Conservation (phyloP, 2,113 vertebrate genomes). For the Danio rerio region DNA sequence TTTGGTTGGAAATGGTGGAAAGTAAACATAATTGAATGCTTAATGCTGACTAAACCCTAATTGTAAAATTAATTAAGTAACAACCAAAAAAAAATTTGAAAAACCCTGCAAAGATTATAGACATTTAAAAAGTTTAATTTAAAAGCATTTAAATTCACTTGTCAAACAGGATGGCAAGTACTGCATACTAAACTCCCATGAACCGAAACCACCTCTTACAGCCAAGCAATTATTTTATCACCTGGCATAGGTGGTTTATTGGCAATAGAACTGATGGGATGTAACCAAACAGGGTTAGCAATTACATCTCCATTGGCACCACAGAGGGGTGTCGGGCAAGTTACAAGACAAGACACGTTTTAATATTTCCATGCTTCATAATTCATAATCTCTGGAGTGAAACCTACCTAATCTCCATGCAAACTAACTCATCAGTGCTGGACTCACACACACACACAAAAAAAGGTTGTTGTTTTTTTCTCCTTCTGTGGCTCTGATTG, state of each 20-base stretch:
- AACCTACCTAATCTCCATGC: slow-evolving; percentile 41
- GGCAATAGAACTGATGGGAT: slow-evolving; percentile 43
- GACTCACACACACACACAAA: too few species aligned
- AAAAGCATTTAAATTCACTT: background rate
- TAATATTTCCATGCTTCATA: slow-evolving; percentile 36
- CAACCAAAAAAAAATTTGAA: too few species aligned
- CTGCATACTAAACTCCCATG: background rate
- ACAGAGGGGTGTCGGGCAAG: slow-evolving; percentile 27
- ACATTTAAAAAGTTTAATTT: background rate
- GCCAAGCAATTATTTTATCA: slow-evolving; percentile 40
- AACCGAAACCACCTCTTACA: background rate
- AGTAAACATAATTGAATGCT: too few species aligned
- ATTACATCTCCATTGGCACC: slow-evolving; percentile 52
- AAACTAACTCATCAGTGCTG: slow-evolving; percentile 5
- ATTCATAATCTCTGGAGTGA: slow-evolving; percentile 24
- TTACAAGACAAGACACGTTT: slow-evolving; percentile 50
- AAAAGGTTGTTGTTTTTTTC: background rate
- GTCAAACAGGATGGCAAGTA: background rate
- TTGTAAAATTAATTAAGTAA: too few species aligned
- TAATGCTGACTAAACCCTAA: too few species aligned
- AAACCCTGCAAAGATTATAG: background rate
- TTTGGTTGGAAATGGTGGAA: too few species aligned
- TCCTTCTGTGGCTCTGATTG: slow-evolving; percentile 9
- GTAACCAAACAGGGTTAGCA: slow-evolving; percentile 47
- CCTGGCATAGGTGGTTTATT: slow-evolving; percentile 41